Evolutionary conservation across 2,113 vertebrate species (phyloP), one percentile per base, ranked within the genome.

Genomic region (Sylvia atricapilla): DNA sequence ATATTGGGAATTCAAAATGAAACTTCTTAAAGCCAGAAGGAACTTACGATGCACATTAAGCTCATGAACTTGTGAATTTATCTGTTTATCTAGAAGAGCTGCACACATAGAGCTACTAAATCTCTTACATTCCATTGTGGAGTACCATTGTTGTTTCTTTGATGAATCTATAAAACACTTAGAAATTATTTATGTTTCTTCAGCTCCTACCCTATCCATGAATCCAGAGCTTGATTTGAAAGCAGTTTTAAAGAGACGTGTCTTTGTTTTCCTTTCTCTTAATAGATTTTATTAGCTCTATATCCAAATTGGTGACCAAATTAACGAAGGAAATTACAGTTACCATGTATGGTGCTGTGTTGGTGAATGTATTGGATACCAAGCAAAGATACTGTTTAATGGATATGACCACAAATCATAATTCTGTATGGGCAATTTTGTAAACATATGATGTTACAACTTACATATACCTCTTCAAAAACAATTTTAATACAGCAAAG

Each of bases 1-100:
- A 88, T 95, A 84, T 62, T 90, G 46, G 68, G 76, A 97, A 96
- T 94, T 95, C 87, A 94, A 95, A 96, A 97, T 93, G 55, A 97
- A 97, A 90, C n/a, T 77, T n/a, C 93, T 94, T 92, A 94, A 97
- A 97, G 66, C n/a, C 92, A 95, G 94, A 95, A 96, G 74, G 83
- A 92, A 76, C 77, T 84, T 92, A 82, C 59, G 58, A 92, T 86
- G 68, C 72, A 63, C 50, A 91, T 96, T 93, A 95, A 90, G 23
- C 75, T 88, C 35, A 44, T 81, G 83, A 95, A 62, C 37, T 50
- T n/a, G 50, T 81, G 67, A 83, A 83, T 93, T 43, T 77, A 49
- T 90, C 60, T 72, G 52, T 80, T 94, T 96, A 74, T 92, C 55
- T 44, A 84, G 77, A 37, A 49, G 47, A 74, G 58, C 39, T 66